Base-by-base conservation (phyloP, 2,797 vertebrate species). In the Gallinago stenura region DNA sequence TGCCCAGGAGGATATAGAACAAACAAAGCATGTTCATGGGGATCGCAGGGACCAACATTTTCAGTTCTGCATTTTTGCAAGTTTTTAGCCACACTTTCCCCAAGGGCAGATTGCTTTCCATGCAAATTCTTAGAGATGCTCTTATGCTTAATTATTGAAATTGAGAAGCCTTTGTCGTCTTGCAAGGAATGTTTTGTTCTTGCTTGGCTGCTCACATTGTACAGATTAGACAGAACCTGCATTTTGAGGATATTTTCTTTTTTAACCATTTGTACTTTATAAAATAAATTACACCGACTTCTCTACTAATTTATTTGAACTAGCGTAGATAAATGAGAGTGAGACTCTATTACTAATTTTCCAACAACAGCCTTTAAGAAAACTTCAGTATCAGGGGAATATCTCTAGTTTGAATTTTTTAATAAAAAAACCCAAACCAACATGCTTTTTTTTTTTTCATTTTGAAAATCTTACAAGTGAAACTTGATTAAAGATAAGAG, bases 151-250 rank as follows among this genome's bases (percentile, higher is more conserved):
- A 37, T 75, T 53, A 87, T 93, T 91, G 93, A 95, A 95, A 97
- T 95, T 60, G 43, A 97, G 45, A 93, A 96, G 93, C 65, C 83
- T 92, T 90, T 95, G 87, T 96, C 93, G 96, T 96, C 91, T 92
- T 95, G 80, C 92, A 87, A 86, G 65, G 85, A 92, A 81, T 87
- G 87, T 82, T 97, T 91, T 83, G 78, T 90, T 94, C 66, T 96
- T 92, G 96, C 94, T 90, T 96, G 93, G 90, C 82, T 90, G 86
- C 95, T 96, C 72, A 15, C 89, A 20, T 87, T 58, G 76, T 66
- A 43, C 78, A 92, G 93, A 95, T 95, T 81, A 95, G 93, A 87
- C 86, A 93, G 88, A 92, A 88, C 93, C 21, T 31, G 80, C 86
- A 87, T 87, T 91, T 96, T 69, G 82, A 93, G 83, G 65, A 71